Percentiles rank a stretch among this genome's conserved stretches.
Conservation (phyloP, 1,140 invertebrate species). For the Venturia canescens region DNA sequence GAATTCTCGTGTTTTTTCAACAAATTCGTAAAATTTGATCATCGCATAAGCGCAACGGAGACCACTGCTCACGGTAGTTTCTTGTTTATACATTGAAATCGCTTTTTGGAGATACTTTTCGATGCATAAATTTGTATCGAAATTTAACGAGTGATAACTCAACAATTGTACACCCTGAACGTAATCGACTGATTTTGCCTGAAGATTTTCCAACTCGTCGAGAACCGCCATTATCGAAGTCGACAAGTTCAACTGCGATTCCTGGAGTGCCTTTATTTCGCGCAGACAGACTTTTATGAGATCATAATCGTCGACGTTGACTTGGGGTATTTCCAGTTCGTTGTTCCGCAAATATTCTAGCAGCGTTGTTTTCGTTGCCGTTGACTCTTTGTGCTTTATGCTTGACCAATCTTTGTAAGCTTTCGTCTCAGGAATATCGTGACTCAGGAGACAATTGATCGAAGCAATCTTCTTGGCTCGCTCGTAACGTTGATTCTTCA, state of each 20-base stretch:
- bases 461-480: constrained; percentile 64
- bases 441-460: constrained; percentile 65
- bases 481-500: constrained; percentile 56
- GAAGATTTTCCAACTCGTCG: constrained; percentile 57
- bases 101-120: constrained; percentile 58
- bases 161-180: constrained; percentile 62
- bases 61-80: constrained; percentile 12
- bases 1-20: constrained; percentile 57
- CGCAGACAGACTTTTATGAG: constrained; percentile 60
- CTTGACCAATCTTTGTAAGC: constrained; percentile 65
- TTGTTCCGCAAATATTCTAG: constrained; percentile 62
- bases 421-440: constrained; percentile 55
- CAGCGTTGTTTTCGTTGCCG: constrained; percentile 59
- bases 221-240: constrained; percentile 56
- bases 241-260: constrained; percentile 57
- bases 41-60: constrained; percentile 59
- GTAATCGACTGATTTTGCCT: constrained; percentile 55
- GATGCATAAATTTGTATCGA: constrained; percentile 46
- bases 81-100: constrained; percentile 50
- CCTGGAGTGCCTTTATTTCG: constrained; percentile 61
- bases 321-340: constrained; percentile 51
- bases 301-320: constrained; percentile 63
- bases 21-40: constrained; percentile 65
- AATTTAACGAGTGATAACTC: constrained; percentile 61
- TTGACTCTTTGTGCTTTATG: constrained; percentile 62